phyloP scores from a whole-genome alignment of 2,888 invertebrate genomes.

The Sphaerophoria taeniata region DNA sequence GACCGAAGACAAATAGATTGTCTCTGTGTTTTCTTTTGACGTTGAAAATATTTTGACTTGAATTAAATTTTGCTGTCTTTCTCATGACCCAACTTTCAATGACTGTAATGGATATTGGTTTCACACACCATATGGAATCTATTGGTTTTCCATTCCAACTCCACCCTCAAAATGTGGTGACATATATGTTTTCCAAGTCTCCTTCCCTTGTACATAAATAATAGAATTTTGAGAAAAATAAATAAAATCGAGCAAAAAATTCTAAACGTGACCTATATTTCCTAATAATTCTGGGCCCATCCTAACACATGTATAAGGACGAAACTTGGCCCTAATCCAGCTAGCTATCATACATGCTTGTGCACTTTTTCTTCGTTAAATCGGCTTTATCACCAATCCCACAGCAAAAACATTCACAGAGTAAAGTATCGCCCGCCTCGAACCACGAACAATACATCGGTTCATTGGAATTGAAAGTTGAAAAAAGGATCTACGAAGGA shows the following conservation, averaged over 20 bases:
- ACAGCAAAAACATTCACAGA: constrained; percentile 45
- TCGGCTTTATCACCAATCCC: constrained; percentile 57
- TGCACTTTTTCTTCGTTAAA: constrained; percentile 43
- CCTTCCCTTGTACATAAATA: background rate
- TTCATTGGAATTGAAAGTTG: constrained; percentile 5
- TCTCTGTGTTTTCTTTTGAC: too few species aligned
- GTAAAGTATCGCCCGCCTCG: background rate
- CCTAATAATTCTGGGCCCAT: constrained; percentile 42
- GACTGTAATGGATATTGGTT: background rate
- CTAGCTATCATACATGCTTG: constrained; percentile 33
- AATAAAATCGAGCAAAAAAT: background rate
- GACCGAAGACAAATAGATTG: too few species aligned
- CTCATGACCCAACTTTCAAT: background rate
- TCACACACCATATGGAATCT: background rate
- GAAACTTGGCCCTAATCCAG: constrained; percentile 28
- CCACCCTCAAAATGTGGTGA: background rate
- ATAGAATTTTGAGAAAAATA: background rate
- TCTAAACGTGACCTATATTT: constrained; percentile 54
- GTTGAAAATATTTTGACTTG: too few species aligned
- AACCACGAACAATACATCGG: background rate
- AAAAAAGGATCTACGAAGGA: constrained; percentile 15
- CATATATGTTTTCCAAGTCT: background rate
- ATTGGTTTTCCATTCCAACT: constrained; percentile 3
- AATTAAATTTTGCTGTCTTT: too few species aligned
- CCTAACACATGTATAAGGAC: constrained; percentile 20